Evolutionary conservation across 2,797 vertebrate species (phyloP), one percentile per base, ranked within the genome.

Genomic region (Jordanella pulchra): DNA sequence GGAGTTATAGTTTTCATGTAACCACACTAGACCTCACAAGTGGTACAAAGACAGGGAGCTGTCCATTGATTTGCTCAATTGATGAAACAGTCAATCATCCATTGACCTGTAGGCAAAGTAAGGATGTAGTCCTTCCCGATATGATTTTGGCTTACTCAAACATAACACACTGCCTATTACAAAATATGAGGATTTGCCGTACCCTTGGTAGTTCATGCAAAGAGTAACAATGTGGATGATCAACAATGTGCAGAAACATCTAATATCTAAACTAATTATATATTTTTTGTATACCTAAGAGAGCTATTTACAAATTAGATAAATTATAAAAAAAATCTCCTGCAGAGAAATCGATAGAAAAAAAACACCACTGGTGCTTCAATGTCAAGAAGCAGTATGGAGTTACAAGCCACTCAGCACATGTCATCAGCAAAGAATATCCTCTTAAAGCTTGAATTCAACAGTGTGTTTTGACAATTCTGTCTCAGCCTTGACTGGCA

Each of bases 381-480:
- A 75, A 84, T 72, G 64, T 65, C 68, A 65, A 67, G 55, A 69
- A 32, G 44, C 67, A 48, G 65, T 75, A 44, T 82, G 73, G 65
- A 75, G 80, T 85, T 84, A 84, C 79, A 79, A 81, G 81, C 80
- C 71, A 87, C 86, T 87, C 69, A 71, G 87, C 71, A 81, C 78
- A 89, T 87, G 86, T 84, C 82, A 82, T 86, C 81, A 87, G 88
- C 72, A 84, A 83, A 90, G 76, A 90, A 82, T 82, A 86, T 80
- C 76, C 65, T 77, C 76, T 68, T 65, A 86, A 90, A 91, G 78
- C 72, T 74, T 66, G 78, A 87, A 89, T 84, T 86, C 78, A 81
- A 82, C 81, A 82, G 77, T 70, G 12, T 87, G 84, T 89, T 91
- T 90, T 91, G 90, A 92, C 90, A 92, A 90, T 90, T 87, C 84